phyloP scores from a whole-genome alignment of 23 tunicate species.

The Trididemnum miniatum region DNA sequence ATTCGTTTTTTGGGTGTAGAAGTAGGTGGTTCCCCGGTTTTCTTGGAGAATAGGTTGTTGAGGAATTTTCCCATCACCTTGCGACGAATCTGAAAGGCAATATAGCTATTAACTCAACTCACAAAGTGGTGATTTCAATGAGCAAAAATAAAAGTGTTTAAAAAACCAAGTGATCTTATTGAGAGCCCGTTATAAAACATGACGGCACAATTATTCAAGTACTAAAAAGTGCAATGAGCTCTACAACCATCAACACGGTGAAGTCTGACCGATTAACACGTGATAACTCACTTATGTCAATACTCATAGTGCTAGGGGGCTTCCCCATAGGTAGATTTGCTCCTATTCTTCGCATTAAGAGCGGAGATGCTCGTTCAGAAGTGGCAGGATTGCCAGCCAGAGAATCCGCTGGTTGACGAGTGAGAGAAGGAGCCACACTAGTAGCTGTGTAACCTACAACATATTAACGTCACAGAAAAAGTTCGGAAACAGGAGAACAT shows the following conservation, averaged over 20 bases:
- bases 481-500: too few relatives aligned
- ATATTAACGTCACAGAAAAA: too few relatives aligned
- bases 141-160: too few relatives aligned
- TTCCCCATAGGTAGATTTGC: background rate
- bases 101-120: background rate
- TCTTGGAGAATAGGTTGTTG: constrained; percentile 55
- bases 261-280: too few relatives aligned
- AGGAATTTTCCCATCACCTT: background rate
- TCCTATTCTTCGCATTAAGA: constrained; percentile 56
- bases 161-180: too few relatives aligned
- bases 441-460: constrained; percentile 20
- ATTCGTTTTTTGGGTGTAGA: constrained; percentile 59
- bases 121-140: too few relatives aligned
- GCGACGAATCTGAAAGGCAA: constrained; percentile 1
- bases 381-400: constrained; percentile 52
- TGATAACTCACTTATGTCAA: background rate
- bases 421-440: constrained; percentile 57
- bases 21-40: constrained; percentile 85
- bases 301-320: background rate
- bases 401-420: constrained; percentile 48
- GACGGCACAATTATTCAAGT: too few relatives aligned
- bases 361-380: constrained; percentile 74
- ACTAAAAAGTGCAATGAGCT: too few relatives aligned
- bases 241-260: too few relatives aligned
- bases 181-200: too few relatives aligned